phyloP scores from a whole-genome alignment of 2,797 vertebrate species.

The Oceanodroma leucorhoa region DNA sequence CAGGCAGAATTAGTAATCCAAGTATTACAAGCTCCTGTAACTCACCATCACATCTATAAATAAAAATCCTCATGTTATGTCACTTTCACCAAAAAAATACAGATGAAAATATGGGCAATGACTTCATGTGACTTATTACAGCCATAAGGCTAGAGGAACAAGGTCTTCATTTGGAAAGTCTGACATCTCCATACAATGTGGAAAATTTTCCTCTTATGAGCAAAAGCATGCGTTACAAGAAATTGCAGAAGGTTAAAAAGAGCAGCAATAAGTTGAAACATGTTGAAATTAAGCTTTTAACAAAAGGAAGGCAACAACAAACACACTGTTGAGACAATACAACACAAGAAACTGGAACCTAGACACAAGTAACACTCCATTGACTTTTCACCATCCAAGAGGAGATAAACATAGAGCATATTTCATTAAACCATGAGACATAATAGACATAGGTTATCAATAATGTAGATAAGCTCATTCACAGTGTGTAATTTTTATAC shows the following conservation, averaged over 20 bases:
- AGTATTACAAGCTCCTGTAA: background rate
- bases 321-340: background rate
- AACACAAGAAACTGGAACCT: background rate
- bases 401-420: background rate
- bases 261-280: background rate
- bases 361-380: background rate
- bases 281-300: background rate
- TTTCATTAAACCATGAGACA: background rate
- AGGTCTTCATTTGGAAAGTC: background rate
- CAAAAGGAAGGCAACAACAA: background rate
- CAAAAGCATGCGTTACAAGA: background rate
- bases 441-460: background rate
- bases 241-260: background rate
- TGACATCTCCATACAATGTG: background rate
- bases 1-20: background rate
- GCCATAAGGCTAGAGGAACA: background rate
- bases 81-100: background rate
- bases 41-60: background rate
- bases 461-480: background rate
- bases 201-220: background rate
- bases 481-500: background rate
- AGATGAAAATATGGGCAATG: background rate
- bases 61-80: background rate
- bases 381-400: background rate
- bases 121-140: background rate